Evolutionary conservation across 2,888 invertebrate species (phyloP), one percentile per base, ranked within the genome.

Genomic region (Lasius platythorax): DNA sequence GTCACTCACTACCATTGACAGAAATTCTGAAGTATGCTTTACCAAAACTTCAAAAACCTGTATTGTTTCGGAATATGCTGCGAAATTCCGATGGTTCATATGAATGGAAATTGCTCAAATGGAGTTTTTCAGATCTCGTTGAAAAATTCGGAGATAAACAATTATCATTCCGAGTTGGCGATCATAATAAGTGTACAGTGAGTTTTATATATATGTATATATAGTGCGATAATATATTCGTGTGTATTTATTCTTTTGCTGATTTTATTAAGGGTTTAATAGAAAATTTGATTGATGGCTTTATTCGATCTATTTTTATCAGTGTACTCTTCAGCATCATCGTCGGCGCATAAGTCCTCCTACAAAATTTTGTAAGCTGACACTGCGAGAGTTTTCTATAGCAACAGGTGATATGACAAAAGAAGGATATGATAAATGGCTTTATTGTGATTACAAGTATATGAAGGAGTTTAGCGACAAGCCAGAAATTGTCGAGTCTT

Each of bases 391-490:
- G 76, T 98, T 98, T 95, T 40, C 28, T 15, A 88, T 53, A n/a
- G 50, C 50, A 53, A 53, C 50, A 53, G 50, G 50, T 53, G 50
- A n/a, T 53, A 53, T 8, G 8, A 28, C 28, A 28, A 40, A 40
- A 95, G 11, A 88, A 94, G 28, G 15, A 18, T 91, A 95, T 37
- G 92, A 96, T 3, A 95, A 96, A 87, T 98, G 98, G 97, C 96
- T 97, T 95, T 98, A 98, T 95, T 98, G 97, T 95, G 98, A 98
- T 95, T 98, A 98, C 93, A 98, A 98, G 95, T 97, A 98, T 94
- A 96, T 98, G 94, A 96, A 96, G 85, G 96, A 97, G 84, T 96
- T 97, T 92, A 93, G 94, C 78, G 95, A 96, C 70, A 95, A 96
- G 37, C 94, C 95, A 85, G 96, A 97, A 88, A 93, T 97, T 75